phyloP scores from a whole-genome alignment of 2,888 invertebrate genomes.

The Leptarthrus brevirostris region DNA sequence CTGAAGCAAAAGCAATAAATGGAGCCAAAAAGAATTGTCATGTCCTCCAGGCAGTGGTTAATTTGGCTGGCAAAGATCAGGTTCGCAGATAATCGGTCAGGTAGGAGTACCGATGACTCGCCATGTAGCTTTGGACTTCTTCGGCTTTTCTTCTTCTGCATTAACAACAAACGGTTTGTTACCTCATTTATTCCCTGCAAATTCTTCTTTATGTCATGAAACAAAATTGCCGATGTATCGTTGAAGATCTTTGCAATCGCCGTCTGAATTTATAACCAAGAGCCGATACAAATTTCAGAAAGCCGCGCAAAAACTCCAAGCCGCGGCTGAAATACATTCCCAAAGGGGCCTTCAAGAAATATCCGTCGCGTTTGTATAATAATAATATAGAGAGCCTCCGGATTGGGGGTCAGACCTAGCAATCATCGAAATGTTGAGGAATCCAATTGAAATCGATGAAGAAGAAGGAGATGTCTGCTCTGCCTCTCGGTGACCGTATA shows the following conservation, averaged over 20 bases:
- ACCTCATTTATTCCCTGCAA: background rate
- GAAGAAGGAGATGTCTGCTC: background rate
- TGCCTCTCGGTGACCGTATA: no score
- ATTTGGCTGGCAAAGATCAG: constrained; percentile 28
- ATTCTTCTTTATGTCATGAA: constrained; percentile 16
- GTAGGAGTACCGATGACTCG: background rate
- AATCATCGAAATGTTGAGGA: constrained; percentile 31
- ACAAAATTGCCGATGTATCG: constrained; percentile 27
- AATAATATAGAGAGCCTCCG: constrained; percentile 11
- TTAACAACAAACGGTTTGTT: background rate
- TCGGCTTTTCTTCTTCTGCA: background rate
- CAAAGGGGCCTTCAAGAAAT: constrained; percentile 5
- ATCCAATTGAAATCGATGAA: constrained; percentile 18
- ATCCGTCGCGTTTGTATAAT: constrained; percentile 35
- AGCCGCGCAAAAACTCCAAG: no score
- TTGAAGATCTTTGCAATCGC: constrained; percentile 17
- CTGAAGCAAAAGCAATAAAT: constrained; percentile 9
- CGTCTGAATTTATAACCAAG: constrained; percentile 3
- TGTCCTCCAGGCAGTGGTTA: constrained; percentile 21
- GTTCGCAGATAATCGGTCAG: constrained; percentile 34
- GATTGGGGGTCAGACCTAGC: constrained; percentile 36
- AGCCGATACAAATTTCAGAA: no score
- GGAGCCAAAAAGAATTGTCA: constrained; percentile 21
- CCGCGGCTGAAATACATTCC: background rate
- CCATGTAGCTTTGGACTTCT: no score